phyloP scores from a whole-genome alignment of 2,797 vertebrate species.

The Macroramphosus scolopax region DNA sequence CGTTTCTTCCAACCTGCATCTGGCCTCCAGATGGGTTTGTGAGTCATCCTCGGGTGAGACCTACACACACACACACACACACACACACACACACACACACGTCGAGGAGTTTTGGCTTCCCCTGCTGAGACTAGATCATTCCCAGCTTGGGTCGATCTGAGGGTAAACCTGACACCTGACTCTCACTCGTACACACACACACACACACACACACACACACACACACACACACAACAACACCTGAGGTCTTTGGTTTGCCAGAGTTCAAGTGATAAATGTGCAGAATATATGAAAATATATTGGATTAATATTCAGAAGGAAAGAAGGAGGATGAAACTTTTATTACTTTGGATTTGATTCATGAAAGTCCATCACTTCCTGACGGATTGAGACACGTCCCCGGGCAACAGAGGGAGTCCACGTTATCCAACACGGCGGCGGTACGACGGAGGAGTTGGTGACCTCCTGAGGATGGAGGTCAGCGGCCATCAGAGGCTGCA shows the following conservation, averaged over 20 bases:
- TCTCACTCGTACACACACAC: conserved; percentile 22
- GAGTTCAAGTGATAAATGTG: conserved; percentile 24
- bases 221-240: conserved; percentile 31
- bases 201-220: conserved; percentile 3
- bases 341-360: background rate
- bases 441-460: too few species aligned
- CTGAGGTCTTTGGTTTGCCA: conserved; percentile 45
- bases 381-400: too few species aligned
- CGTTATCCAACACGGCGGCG: too few species aligned
- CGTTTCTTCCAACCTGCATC: conserved; percentile 66
- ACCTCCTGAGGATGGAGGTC: too few species aligned
- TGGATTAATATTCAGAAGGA: conserved; percentile 1
- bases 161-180: conserved; percentile 76
- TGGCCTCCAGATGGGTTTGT: conserved; percentile 74
- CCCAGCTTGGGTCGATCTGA: conserved; percentile 68
- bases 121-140: conserved; percentile 71
- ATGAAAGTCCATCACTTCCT: too few species aligned
- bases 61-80: conserved; percentile 38
- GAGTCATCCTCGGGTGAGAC: conserved; percentile 70
- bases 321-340: background rate
- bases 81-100: conserved; percentile 38
- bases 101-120: conserved; percentile 63
- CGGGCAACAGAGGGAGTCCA: too few species aligned
- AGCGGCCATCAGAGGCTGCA: too few species aligned
- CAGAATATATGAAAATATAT: conserved; percentile 36